Evolutionary conservation across 2,797 vertebrate genomes (phyloP).

Genomic region (Ibycter americanus): DNA sequence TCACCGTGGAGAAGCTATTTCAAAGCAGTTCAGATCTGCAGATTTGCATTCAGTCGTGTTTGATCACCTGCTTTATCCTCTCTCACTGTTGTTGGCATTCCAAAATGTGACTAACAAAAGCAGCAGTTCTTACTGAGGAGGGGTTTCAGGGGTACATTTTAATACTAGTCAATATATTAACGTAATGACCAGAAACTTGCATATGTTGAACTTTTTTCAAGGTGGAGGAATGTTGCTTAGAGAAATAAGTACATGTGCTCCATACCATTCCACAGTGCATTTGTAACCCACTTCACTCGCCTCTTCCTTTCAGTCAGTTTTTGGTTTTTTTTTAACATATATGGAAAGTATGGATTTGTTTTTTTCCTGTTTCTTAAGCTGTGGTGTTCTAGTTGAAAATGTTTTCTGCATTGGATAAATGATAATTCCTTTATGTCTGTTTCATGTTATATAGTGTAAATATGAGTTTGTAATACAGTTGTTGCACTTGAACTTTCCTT

Average conservation of each 20-base stretch:
- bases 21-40: neutral
- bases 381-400: conserved; percentile 42
- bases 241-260: neutral
- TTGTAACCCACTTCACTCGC: conserved; percentile 17
- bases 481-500: conserved; percentile 44
- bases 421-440: conserved; percentile 19
- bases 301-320: conserved; percentile 31
- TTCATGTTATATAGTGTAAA: conserved; percentile 51
- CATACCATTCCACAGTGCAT: conserved; percentile 21
- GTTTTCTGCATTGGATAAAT: conserved; percentile 16
- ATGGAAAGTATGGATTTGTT: neutral
- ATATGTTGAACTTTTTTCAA: neutral
- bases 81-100: neutral
- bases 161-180: neutral
- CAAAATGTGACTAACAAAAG: neutral
- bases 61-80: neutral
- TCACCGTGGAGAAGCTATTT: neutral
- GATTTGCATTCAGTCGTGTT: neutral
- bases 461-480: conserved; percentile 16
- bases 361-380: neutral
- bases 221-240: neutral
- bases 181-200: neutral
- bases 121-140: neutral
- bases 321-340: neutral
- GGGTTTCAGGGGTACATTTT: neutral